A percentile compares a stretch with the other conserved stretches of the same genome.
Evolutionary conservation across 2,797 vertebrate species (phyloP).

Genomic region (Mormyrops attenuatus): DNA sequence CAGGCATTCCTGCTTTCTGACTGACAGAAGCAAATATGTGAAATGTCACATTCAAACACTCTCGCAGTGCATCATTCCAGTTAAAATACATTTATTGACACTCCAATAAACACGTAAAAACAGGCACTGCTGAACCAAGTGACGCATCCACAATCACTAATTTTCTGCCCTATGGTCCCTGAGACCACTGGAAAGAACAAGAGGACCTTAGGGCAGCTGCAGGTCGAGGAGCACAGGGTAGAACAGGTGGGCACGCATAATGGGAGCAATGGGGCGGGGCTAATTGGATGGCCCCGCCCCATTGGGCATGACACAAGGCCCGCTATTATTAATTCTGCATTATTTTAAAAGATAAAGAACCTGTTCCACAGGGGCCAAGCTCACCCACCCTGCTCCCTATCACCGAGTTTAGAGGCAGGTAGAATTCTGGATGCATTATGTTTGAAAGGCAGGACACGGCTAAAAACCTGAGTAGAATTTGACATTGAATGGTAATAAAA

Average conservation of each 20-base stretch:
- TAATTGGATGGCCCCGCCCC: background rate
- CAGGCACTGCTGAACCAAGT: background rate
- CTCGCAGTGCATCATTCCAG: background rate
- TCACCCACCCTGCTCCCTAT: background rate
- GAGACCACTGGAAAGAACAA: background rate
- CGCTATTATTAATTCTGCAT: background rate
- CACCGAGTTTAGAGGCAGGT: background rate
- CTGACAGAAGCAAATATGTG: background rate
- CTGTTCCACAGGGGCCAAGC: background rate
- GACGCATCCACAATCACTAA: background rate
- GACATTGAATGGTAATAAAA: background rate
- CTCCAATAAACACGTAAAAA: background rate
- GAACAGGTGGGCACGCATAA: background rate
- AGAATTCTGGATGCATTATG: background rate
- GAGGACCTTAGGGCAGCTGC: background rate
- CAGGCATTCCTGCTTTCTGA: background rate
- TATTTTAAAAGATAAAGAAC: background rate
- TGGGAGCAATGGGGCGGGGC: background rate
- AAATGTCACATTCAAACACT: background rate
- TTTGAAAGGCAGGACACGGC: background rate
- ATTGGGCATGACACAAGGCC: background rate
- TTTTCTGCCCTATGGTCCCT: background rate
- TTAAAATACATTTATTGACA: background rate
- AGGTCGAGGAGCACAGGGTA: background rate
- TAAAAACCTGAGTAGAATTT: background rate